Evolutionary conservation across 1,140 invertebrate genomes (phyloP).

Genomic region (Ridgeia piscesae): DNA sequence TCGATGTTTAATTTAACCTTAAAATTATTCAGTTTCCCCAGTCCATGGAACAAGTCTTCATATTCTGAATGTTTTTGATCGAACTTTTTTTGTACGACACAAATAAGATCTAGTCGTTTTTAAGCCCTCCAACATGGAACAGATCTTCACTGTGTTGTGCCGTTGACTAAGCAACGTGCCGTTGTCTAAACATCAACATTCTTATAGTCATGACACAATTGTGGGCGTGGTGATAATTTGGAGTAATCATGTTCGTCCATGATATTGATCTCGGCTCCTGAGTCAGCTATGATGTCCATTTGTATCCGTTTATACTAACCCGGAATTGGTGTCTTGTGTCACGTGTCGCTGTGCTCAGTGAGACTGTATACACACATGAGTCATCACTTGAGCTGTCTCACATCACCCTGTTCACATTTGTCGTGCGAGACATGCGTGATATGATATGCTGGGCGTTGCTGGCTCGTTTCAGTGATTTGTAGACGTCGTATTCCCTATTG

Average conservation of each 20-base stretch:
- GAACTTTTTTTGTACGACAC: too few species aligned
- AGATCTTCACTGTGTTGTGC: too few species aligned
- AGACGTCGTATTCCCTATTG: too few species aligned
- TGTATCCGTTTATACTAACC: not conserved
- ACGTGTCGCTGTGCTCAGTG: not conserved
- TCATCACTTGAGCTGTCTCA: not conserved
- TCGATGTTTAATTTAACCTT: constrained; percentile 14
- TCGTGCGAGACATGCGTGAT: not conserved
- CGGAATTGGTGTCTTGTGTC: not conserved
- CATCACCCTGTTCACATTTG: not conserved
- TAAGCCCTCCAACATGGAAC: not conserved
- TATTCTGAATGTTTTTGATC: too few species aligned
- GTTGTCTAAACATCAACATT: too few species aligned
- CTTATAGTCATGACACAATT: too few species aligned
- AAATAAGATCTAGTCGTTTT: not conserved
- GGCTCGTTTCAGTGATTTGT: too few species aligned
- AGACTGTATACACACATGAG: not conserved
- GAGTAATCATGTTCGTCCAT: too few species aligned
- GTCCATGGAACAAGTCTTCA: not conserved
- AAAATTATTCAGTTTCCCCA: constrained; percentile 14
- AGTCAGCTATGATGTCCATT: not conserved
- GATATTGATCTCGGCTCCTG: too few species aligned
- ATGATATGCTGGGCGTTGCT: not conserved
- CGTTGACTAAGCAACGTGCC: too few species aligned
- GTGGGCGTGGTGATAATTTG: too few species aligned